Conservation (phyloP, 2,888 invertebrate genomes). For the Aleiodes testaceus region DNA sequence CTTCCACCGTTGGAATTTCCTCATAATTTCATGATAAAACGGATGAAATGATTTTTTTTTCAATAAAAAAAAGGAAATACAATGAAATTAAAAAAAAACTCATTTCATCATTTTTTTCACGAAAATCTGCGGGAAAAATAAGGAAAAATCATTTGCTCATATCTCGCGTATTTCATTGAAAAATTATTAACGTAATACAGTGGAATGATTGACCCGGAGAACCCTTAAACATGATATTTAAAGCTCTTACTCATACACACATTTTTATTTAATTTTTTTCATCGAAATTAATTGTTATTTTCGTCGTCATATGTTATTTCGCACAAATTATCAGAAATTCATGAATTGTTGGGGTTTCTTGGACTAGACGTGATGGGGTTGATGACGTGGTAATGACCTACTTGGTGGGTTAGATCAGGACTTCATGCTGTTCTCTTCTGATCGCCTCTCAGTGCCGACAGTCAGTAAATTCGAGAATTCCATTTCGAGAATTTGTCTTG, state of each 20-base stretch:
- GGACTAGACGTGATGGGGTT: slow-evolving; percentile 73
- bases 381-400: slow-evolving; percentile 65
- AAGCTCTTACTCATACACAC: slow-evolving; percentile 19
- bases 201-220: slow-evolving; percentile 54
- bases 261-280: not conserved
- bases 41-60: too few species aligned
- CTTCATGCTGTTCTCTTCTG: slow-evolving; percentile 74
- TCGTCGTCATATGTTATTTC: not conserved
- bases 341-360: slow-evolving; percentile 63
- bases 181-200: slow-evolving; percentile 4
- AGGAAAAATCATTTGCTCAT: slow-evolving; percentile 21
- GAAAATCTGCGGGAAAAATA: not conserved
- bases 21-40: too few species aligned
- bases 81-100: too few species aligned
- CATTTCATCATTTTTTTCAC: not conserved
- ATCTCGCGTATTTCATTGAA: slow-evolving; percentile 7
- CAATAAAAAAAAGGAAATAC: too few species aligned
- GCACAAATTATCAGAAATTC: slow-evolving; percentile 43
- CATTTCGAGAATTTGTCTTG: slow-evolving; percentile 91
- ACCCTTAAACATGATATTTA: slow-evolving; percentile 64
- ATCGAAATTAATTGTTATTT: not conserved
- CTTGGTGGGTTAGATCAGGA: slow-evolving; percentile 73
- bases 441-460: slow-evolving; percentile 87
- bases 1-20: slow-evolving; percentile 50
- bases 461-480: slow-evolving; percentile 92